phyloP scores from a whole-genome alignment of 2,888 invertebrate species.

The Dicranocentrus wangi region DNA sequence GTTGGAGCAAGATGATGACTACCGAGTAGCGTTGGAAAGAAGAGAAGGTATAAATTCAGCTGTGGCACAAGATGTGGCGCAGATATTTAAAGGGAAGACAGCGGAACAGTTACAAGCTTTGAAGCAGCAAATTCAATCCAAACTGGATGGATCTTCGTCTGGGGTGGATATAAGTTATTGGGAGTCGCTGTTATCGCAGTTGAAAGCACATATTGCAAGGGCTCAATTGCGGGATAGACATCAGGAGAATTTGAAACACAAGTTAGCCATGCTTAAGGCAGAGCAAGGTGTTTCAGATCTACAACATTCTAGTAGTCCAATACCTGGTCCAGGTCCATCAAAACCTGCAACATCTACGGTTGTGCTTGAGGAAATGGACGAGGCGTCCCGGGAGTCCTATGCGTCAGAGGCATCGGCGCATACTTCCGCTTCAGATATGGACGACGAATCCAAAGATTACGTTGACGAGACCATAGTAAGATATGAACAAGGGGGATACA shows the following conservation, averaged over 20 bases:
- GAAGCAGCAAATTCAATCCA: slow-evolving; percentile 88
- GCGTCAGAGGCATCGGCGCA: slow-evolving; percentile 50
- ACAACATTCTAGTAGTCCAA: slow-evolving; percentile 27
- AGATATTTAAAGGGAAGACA: slow-evolving; percentile 94
- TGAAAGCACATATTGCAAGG: slow-evolving; percentile 96
- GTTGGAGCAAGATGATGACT: slow-evolving; percentile 80
- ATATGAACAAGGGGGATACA: slow-evolving; percentile 89
- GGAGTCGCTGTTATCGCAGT: slow-evolving; percentile 95
- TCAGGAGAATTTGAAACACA: slow-evolving; percentile 89
- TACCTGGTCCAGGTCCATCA: slow-evolving; percentile 42
- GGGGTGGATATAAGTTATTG: slow-evolving; percentile 98
- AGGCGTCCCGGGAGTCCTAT: slow-evolving; percentile 40
- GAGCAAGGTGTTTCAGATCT: slow-evolving; percentile 79
- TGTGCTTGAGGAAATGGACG: slow-evolving; percentile 50
- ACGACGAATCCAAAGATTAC: slow-evolving; percentile 77
- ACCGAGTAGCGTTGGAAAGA: slow-evolving; percentile 79
- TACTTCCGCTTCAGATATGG: slow-evolving; percentile 64
- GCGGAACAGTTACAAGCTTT: slow-evolving; percentile 88
- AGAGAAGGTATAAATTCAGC: slow-evolving; percentile 91
- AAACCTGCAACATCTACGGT: not conserved
- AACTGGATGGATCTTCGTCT: slow-evolving; percentile 87
- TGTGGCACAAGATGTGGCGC: slow-evolving; percentile 90
- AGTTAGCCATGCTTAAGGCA: slow-evolving; percentile 90
- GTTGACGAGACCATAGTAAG: slow-evolving; percentile 79
- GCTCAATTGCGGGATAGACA: slow-evolving; percentile 93